Evolutionary conservation across 2,888 invertebrate genomes (phyloP).

Genomic region (Sepioteuthis lessoniana): DNA sequence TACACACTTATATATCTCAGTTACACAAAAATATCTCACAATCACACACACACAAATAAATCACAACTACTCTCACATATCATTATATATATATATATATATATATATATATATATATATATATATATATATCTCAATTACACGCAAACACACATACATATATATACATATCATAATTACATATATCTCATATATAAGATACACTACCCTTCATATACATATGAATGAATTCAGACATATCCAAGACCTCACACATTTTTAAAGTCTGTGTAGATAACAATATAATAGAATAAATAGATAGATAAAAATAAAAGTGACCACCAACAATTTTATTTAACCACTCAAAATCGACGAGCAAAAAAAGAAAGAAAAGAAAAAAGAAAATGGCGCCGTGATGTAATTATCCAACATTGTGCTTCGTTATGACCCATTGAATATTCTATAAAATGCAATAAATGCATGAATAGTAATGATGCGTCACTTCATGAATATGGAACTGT

Average conservation of each 20-base stretch:
- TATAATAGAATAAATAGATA: too few relatives aligned
- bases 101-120: background rate
- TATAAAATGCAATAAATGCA: background rate
- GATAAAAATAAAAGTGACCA: too few relatives aligned
- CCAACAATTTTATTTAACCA: background rate
- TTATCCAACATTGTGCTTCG: background rate
- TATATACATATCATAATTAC: background rate
- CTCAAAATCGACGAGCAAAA: background rate
- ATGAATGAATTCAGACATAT: too few relatives aligned
- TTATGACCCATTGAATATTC: background rate
- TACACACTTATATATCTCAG: too few relatives aligned
- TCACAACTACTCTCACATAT: too few relatives aligned
- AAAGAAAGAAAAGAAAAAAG: background rate
- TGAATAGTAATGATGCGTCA: background rate
- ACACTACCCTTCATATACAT: too few relatives aligned
- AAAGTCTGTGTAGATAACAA: too few relatives aligned
- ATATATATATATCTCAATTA: background rate
- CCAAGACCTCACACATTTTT: too few relatives aligned
- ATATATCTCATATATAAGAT: background rate
- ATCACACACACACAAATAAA: too few relatives aligned
- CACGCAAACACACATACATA: background rate
- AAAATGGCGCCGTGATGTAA: background rate
- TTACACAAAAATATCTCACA: too few relatives aligned
- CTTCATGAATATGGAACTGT: background rate
- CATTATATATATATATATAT: background rate